phyloP scores from a whole-genome alignment of 2,797 vertebrate genomes.

The Spatula clypeata region DNA sequence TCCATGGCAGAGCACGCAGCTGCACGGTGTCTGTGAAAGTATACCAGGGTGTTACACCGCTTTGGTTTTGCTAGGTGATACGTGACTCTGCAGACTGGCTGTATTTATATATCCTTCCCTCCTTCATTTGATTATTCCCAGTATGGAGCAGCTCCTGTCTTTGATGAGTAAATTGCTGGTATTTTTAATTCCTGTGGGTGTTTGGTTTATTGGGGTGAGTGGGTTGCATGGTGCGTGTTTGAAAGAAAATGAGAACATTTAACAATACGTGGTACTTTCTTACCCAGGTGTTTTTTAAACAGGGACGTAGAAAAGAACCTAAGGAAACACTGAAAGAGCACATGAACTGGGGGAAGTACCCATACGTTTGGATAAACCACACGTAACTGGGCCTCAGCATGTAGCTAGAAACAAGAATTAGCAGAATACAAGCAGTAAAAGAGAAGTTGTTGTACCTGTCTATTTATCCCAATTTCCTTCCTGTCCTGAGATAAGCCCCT shows the following conservation, averaged over 20 bases:
- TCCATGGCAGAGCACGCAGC: not conserved
- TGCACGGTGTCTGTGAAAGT: not conserved
- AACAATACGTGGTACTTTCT: not conserved
- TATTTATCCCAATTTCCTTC: not conserved
- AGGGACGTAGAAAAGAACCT: not conserved
- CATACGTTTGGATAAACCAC: not conserved
- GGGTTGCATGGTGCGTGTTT: not conserved
- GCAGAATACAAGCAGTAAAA: not conserved
- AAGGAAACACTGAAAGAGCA: not conserved
- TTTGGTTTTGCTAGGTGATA: not conserved
- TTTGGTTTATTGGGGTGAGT: not conserved
- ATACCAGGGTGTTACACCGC: not conserved
- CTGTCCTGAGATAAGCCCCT: not conserved
- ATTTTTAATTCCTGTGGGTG: slow-evolving; percentile 47
- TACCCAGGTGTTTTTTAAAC: not conserved
- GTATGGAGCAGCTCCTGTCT: not conserved
- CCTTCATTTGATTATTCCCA: not conserved
- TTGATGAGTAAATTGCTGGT: not conserved
- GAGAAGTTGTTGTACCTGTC: not conserved
- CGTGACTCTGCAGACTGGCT: not conserved
- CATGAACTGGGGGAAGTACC: not conserved
- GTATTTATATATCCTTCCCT: not conserved
- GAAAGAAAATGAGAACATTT: slow-evolving; percentile 1
- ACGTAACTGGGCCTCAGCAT: not conserved
- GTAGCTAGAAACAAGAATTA: not conserved